These are phyloP conservation scores for Eulemur mongoz DNA, from an alignment of 2,797 vertebrate species.

Conservation along the genomic window DNA sequence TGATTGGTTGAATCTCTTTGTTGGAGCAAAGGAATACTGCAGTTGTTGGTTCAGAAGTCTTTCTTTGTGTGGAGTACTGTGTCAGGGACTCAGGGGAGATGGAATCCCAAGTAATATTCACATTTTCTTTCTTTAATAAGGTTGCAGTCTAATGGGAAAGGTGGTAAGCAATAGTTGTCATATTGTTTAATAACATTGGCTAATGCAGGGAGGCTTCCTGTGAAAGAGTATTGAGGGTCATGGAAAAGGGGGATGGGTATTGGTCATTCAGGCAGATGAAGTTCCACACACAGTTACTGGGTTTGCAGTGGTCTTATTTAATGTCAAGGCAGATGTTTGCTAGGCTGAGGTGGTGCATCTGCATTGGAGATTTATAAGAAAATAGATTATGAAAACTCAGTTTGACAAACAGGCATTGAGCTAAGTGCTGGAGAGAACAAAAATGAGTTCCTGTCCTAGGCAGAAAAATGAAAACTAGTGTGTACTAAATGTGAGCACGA, in stretches of 20 bases:
- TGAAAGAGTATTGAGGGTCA: background rate
- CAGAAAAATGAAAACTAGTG: background rate
- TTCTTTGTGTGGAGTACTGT: background rate
- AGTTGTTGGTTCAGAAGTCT: background rate
- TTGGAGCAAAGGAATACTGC: background rate
- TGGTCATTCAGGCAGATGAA: background rate
- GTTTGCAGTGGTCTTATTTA: background rate
- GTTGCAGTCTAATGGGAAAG: background rate
- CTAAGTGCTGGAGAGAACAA: background rate
- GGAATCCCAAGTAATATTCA: background rate
- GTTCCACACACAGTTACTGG: background rate
- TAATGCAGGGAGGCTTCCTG: background rate
- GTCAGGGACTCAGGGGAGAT: background rate
- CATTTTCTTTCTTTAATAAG: slow-evolving; percentile 25
- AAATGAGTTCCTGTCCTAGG: background rate
- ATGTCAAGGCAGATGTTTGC: background rate
- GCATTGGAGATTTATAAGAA: background rate
- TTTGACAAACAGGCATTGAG: background rate
- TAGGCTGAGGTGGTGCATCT: background rate
- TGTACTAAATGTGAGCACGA: background rate
- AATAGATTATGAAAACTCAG: background rate
- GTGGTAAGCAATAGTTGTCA: background rate
- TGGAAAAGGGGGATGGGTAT: too few relatives aligned
- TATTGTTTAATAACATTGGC: background rate
- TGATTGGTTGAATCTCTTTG: background rate